Conservation (phyloP, 1,140 invertebrate species). For the Drosophila quadrilineata region DNA sequence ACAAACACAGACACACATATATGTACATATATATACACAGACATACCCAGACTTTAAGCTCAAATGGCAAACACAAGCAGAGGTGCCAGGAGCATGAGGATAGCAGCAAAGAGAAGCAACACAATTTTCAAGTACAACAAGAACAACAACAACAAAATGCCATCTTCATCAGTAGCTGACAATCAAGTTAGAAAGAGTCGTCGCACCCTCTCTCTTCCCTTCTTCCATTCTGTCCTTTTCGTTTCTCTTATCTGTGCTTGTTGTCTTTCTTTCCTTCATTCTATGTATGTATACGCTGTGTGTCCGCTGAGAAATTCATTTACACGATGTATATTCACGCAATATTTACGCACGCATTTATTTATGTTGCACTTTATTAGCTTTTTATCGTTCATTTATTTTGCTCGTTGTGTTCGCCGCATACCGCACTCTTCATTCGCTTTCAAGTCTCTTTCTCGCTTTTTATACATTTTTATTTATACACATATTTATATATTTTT, state of each 20-base stretch:
- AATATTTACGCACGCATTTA: constrained; percentile 66
- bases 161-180: constrained; percentile 18
- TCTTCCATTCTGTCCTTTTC: not conserved
- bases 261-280: not conserved
- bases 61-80: constrained; percentile 52
- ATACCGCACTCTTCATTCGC: constrained; percentile 17
- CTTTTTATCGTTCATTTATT: constrained; percentile 77
- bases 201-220: too few relatives aligned
- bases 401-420: constrained; percentile 59
- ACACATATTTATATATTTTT: constrained; percentile 41
- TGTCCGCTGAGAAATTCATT: constrained; percentile 8
- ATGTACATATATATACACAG: not conserved
- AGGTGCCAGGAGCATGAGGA: constrained; percentile 38
- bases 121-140: constrained; percentile 14
- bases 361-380: constrained; percentile 75
- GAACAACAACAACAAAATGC: too few relatives aligned
- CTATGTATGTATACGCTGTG: not conserved
- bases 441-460: constrained; percentile 4
- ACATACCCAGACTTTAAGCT: constrained; percentile 47
- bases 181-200: constrained; percentile 46
- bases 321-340: constrained; percentile 38
- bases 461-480: constrained; percentile 11
- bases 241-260: not conserved
- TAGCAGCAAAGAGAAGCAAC: constrained; percentile 16
- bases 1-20: not conserved